Evolutionary conservation across 2,797 vertebrate species (phyloP), one percentile per base, ranked within the genome.

Genomic region (Cygnus olor): DNA sequence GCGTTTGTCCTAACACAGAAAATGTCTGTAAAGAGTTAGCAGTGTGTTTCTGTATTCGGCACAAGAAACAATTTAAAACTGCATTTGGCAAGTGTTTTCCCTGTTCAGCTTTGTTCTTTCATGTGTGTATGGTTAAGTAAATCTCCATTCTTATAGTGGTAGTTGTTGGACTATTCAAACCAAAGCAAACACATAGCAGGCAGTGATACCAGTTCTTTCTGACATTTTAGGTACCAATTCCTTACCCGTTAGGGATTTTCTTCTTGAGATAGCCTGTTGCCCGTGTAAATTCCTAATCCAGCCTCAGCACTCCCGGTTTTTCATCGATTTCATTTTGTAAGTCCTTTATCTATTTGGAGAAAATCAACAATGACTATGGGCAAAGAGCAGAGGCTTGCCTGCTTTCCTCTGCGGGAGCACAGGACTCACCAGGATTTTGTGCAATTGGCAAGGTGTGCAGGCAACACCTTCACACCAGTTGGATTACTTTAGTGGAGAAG

Each of bases 41-140:
- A 83, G 34, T 9, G 34, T 58, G 70, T 36, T 1, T 0, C 53
- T 53, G 47, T 47, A 34, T 80, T 53, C 68, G 58, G 71, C 77
- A 12, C n/a, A 73, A 38, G 14, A 63, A 86, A 53, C 61, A 87
- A 19, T 16, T 64, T 85, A 51, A 78, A 92, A 88, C 54, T 44
- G 3, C 27, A 9, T 78, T 85, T 96, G 89, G 88, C 91, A 96
- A 95, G 22, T 65, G 64, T 78, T 90, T 92, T 85, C 45, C 42
- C 45, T 12, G 0, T 74, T 91, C 27, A 32, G 83, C 76, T 95
- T 94, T 91, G 57, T 92, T 51, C 69, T 90, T 90, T 94, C 86
- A n/a, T 85, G 56, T 77, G 90, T 89, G 58, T 85, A 58, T 56
- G 76, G 34, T 38, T 76, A 96, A 95, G 90, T 72, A 95, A 93